phyloP scores from a whole-genome alignment of 1,140 invertebrate species.

The Ostrea denselamellosa region DNA sequence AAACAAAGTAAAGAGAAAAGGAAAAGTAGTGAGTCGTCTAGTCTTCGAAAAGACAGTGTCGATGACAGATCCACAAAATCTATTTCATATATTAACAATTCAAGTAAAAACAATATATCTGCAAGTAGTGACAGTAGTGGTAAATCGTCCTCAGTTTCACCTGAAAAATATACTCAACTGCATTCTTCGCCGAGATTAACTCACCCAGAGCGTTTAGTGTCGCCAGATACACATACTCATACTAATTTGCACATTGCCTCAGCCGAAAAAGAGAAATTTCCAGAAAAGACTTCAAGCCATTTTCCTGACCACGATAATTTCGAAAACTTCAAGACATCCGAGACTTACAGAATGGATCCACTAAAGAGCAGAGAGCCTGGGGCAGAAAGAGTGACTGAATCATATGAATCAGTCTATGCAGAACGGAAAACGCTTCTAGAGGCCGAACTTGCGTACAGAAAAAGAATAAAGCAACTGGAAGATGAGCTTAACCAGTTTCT shows the following conservation, averaged over 20 bases:
- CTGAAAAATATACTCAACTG: neutral
- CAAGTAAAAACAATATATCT: constrained; percentile 17
- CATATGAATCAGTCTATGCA: constrained; percentile 60
- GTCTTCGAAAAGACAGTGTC: neutral
- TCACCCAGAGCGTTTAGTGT: neutral
- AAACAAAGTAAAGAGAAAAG: neutral
- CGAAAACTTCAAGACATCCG: constrained; percentile 18
- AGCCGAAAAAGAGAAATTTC: neutral
- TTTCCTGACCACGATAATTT: neutral
- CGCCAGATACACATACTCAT: neutral
- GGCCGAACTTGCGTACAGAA: constrained; percentile 61
- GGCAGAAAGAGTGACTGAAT: constrained; percentile 51
- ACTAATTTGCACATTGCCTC: neutral
- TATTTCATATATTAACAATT: neutral
- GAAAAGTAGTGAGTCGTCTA: neutral
- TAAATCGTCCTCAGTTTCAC: neutral
- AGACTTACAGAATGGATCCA: constrained; percentile 39
- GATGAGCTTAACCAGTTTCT: constrained; percentile 65
- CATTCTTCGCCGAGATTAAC: neutral
- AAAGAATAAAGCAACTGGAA: constrained; percentile 64
- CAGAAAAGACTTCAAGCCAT: neutral
- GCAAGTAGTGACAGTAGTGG: neutral
- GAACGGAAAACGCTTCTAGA: constrained; percentile 61
- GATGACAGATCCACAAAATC: neutral
- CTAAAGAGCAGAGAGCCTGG: constrained; percentile 19